Evolutionary conservation across 2,888 invertebrate species (phyloP).

Genomic region (Scrobipalpa costella): DNA sequence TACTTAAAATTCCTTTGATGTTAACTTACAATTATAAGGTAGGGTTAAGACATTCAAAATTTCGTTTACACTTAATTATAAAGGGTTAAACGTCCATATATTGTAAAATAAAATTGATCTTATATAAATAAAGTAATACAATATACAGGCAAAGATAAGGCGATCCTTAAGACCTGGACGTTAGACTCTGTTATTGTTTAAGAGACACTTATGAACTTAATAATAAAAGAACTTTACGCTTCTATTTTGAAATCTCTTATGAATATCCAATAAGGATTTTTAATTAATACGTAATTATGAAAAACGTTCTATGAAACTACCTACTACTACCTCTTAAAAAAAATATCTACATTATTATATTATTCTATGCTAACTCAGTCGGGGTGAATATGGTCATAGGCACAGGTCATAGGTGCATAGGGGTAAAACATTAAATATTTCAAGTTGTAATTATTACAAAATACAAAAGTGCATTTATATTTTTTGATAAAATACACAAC

Average conservation of each 20-base stretch:
- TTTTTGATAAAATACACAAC: no score
- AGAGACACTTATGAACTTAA: constrained; percentile 48
- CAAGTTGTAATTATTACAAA: no score
- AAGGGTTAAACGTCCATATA: constrained; percentile 7
- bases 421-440: no score
- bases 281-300: constrained; percentile 54
- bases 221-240: constrained; percentile 50
- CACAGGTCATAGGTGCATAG: neutral
- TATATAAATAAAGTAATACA: neutral
- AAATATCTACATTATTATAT: constrained; percentile 35
- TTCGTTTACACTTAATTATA: constrained; percentile 15
- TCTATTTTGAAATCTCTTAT: constrained; percentile 69
- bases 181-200: constrained; percentile 12
- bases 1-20: constrained; percentile 32
- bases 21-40: neutral
- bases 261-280: constrained; percentile 57
- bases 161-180: neutral
- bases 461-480: no score
- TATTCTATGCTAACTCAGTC: constrained; percentile 30
- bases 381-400: neutral
- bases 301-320: constrained; percentile 41
- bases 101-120: neutral
- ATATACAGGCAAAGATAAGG: neutral
- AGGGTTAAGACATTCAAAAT: constrained; percentile 4
- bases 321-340: constrained; percentile 60